phyloP scores from a whole-genome alignment of 2,797 vertebrate genomes.

The Pampus argenteus region DNA sequence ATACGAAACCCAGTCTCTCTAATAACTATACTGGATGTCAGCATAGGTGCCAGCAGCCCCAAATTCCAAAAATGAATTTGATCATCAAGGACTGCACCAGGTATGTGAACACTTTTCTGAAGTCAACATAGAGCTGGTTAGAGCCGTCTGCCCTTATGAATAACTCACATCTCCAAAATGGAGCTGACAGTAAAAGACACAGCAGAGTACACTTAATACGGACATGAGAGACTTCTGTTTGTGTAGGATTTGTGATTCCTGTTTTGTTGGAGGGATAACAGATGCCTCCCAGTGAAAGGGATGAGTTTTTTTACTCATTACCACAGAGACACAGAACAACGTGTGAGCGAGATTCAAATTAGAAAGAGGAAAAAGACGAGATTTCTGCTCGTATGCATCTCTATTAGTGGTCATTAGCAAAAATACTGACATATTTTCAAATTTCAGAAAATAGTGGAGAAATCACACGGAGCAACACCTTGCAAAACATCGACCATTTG shows the following conservation, averaged over 20 bases:
- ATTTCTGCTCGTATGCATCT: constrained; percentile 3
- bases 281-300: constrained; percentile 5
- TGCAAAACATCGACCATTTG: constrained; percentile 49
- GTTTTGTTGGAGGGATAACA: constrained; percentile 9
- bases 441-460: constrained; percentile 35
- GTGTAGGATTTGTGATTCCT: not conserved
- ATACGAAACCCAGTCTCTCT: not conserved
- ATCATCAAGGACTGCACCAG: constrained; percentile 5
- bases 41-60: not conserved
- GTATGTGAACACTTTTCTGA: not conserved
- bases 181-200: not conserved
- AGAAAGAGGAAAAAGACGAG: constrained; percentile 12
- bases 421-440: constrained; percentile 32
- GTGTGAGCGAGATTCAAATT: constrained; percentile 1
- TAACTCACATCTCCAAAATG: not conserved
- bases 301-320: not conserved
- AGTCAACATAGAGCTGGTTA: not conserved
- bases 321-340: constrained; percentile 4
- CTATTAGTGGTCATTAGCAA: constrained; percentile 38
- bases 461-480: constrained; percentile 53
- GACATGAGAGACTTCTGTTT: not conserved
- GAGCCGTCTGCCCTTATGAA: not conserved
- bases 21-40: constrained; percentile 3
- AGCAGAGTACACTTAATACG: not conserved
- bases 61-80: constrained; percentile 7